Evolutionary conservation across 2,888 invertebrate species (phyloP), one percentile per base, ranked within the genome.

Genomic region (Molanna angustata): DNA sequence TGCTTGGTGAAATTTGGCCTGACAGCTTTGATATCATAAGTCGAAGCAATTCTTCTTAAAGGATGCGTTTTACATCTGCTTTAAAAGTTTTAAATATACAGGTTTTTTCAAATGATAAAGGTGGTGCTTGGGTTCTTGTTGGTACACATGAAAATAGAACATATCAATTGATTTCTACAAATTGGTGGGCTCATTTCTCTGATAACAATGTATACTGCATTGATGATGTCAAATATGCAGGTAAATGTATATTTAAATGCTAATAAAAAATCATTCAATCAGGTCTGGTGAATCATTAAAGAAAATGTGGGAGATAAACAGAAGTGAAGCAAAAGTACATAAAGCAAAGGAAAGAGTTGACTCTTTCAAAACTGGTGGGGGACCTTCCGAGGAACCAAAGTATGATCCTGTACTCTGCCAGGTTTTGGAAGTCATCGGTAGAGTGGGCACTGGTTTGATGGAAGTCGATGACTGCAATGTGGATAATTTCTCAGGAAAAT

Each of bases 1-100:
- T 35, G 35, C 6, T 13, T 13, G 13, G 13, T 6, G 9, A 35
- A 49, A 11, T 39, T 13, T 47, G 49, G 39, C 11, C 3, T 49
- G 40, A 19, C 11, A 11, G 39, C 27, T 20, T 40, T 19, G 21
- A 4, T 4, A 40, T 7, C 11, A 40, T 49, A 49, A 14, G 39
- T 40, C n/a, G 17, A 13, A 17, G 16, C 39, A 6, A 31, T 39
- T 9, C 40, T 49, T 27, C 40, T 21, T 13, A 49, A 49, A 22
- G 49, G 40, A 11, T 39, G 49, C 9, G 40, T 49, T 19, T 40
- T 40, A 7, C 49, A 39, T 14, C 13, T n/a, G n/a, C n/a, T n/a
- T n/a, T n/a, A n/a, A n/a, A n/a, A n/a, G n/a, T n/a, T n/a, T n/a
- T 40, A 4, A 49, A 49, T 21, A 49, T 19, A 40, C 20, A 49